phyloP scores from a whole-genome alignment of 2,888 invertebrate genomes.

The Nysson spinosus region DNA sequence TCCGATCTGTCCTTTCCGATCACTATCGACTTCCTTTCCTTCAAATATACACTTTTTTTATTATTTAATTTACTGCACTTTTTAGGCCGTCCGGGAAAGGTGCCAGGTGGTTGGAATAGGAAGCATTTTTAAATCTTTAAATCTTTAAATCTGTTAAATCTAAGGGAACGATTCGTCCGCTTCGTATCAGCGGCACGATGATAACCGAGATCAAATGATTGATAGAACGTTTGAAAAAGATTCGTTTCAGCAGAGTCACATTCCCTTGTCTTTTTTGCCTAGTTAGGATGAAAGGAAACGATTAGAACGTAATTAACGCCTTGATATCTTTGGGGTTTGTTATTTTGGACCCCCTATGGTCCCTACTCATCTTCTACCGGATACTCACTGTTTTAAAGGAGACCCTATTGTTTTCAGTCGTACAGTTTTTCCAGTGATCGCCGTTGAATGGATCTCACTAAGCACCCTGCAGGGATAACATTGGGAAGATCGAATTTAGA shows the following conservation, averaged over 20 bases:
- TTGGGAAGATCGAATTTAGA: too few relatives aligned
- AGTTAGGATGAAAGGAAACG: constrained; percentile 29
- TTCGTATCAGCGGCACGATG: constrained; percentile 57
- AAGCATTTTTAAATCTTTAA: too few relatives aligned
- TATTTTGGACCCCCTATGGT: constrained; percentile 47
- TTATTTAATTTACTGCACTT: constrained; percentile 43
- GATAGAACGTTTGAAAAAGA: constrained; percentile 41
- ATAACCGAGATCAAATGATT: constrained; percentile 54
- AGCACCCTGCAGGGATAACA: constrained; percentile 12
- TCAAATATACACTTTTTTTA: background rate
- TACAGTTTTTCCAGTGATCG: constrained; percentile 28
- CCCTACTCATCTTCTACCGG: constrained; percentile 41
- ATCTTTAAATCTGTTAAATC: constrained; percentile 53
- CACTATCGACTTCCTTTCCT: background rate
- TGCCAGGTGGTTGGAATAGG: constrained; percentile 63
- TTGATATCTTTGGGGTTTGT: constrained; percentile 30
- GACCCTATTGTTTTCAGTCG: constrained; percentile 40
- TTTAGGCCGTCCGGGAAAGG: constrained; percentile 53
- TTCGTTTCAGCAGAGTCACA: constrained; percentile 49
- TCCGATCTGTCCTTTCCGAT: too few relatives aligned
- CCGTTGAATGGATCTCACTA: constrained; percentile 17
- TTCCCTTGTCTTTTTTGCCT: constrained; percentile 18
- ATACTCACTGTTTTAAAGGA: constrained; percentile 26
- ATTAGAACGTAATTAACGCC: constrained; percentile 62
- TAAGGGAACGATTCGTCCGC: constrained; percentile 52